These are phyloP conservation scores for Agapornis canus DNA, from an alignment of 2,797 vertebrate species.

Conservation along the genomic window DNA sequence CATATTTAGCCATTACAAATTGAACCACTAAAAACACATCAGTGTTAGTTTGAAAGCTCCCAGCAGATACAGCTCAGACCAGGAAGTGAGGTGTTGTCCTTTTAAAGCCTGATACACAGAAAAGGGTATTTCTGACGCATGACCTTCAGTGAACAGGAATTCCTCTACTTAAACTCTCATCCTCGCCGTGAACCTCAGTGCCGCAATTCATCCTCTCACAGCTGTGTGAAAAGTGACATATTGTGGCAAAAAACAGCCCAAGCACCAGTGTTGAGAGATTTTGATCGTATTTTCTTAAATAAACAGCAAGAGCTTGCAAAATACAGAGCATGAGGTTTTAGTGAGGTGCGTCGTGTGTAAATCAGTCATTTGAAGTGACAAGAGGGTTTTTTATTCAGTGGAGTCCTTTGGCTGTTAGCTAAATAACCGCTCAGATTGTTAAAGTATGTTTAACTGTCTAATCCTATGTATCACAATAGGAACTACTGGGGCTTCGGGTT, in stretches of 20 bases:
- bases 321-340: neutral
- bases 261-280: neutral
- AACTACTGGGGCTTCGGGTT: neutral
- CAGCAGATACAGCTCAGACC: conserved; percentile 44
- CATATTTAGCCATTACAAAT: conserved; percentile 16
- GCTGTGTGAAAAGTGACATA: conserved; percentile 56
- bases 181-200: conserved; percentile 65
- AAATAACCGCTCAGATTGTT: neutral
- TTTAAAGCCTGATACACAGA: conserved; percentile 66
- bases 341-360: neutral
- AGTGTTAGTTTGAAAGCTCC: conserved; percentile 53
- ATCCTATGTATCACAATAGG: neutral
- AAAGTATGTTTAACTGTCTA: neutral
- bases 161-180: conserved; percentile 71
- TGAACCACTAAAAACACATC: neutral
- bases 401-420: neutral
- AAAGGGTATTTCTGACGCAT: conserved; percentile 76
- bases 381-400: neutral
- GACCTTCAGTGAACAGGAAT: conserved; percentile 76
- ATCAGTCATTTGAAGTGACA: neutral
- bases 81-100: conserved; percentile 74
- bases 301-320: conserved; percentile 5
- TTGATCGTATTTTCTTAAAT: conserved; percentile 10
- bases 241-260: neutral
- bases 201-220: conserved; percentile 49